Evolutionary conservation across 2,113 vertebrate genomes (phyloP), one percentile per base, ranked within the genome.

Genomic region (Microcebus ravelobensis): DNA sequence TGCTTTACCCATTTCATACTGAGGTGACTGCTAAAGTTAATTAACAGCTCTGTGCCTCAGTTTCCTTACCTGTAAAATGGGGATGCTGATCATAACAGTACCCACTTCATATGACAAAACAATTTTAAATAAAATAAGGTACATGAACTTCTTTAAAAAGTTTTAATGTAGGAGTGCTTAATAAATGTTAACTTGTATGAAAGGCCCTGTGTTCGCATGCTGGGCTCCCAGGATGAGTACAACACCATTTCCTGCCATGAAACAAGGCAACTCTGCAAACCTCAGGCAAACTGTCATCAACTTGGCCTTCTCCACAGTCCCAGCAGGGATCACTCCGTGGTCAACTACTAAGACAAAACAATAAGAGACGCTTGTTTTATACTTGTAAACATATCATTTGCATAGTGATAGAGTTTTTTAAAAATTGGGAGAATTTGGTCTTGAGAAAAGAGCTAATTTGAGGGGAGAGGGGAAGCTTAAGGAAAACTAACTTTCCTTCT

Each of bases 401-500:
- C n/a, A 57, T 18, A 45, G 20, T 10, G 21, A 25, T 36, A 39
- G n/a, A 77, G 27, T 83, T 71, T 39, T 36, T 70, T 70, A 71
- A 81, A 76, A 86, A 68, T 10, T 61, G 23, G 15, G 14, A 65
- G 48, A 77, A 39, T 81, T 31, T 45, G 45, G 52, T 61, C 34
- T 81, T 82, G 57, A 77, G 48, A 21, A 84, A 73, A 90, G 67
- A 70, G 31, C 12, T 89, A 50, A 95, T 61, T 39, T 90, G 65
- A 94, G 93, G 91, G 57, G 94, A 96, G 65, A 94, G 91, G 91
- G 57, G 95, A 96, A 65, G 90, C 20, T 85, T 20, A 52, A 80
- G n/a, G 55, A 91, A 39, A 88, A 91, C 57, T 57, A 45, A 65
- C 17, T 92, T 89, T 34, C 17, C 42, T 77, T 67, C 73, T 31